phyloP scores from a whole-genome alignment of 2,113 vertebrate genomes.

The Gadus macrocephalus region DNA sequence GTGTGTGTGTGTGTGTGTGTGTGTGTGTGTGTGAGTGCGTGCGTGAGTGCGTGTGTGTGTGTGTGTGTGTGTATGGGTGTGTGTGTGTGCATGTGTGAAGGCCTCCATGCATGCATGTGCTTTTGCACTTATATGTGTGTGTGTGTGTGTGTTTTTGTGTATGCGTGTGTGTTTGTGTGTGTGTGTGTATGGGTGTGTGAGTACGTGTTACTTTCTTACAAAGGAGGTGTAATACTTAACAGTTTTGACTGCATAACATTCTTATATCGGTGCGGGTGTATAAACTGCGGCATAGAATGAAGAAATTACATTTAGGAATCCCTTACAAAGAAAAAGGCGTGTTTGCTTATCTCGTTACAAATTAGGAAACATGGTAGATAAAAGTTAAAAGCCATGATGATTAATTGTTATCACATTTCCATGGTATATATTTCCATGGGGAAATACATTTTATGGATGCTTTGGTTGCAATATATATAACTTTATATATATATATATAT shows the following conservation, averaged over 20 bases:
- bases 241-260: conserved; percentile 37
- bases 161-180: background rate
- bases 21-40: background rate
- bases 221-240: conserved; percentile 45
- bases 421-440: too few species aligned
- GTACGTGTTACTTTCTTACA: conserved; percentile 22
- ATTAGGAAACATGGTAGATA: too few species aligned
- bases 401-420: too few species aligned
- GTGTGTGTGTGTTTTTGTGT: background rate
- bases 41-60: conserved; percentile 3
- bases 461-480: too few species aligned
- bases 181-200: conserved; percentile 1
- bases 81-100: too few species aligned
- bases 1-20: background rate
- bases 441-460: too few species aligned
- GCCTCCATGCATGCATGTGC: too few species aligned
- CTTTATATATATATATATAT: too few species aligned
- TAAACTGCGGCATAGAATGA: conserved; percentile 30
- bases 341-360: conserved; percentile 7
- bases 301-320: conserved; percentile 14
- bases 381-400: too few species aligned
- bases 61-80: background rate
- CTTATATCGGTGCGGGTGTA: conserved; percentile 43
- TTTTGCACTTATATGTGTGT: too few species aligned
- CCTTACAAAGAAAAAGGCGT: conserved; percentile 9